phyloP scores from a whole-genome alignment of 2,113 vertebrate genomes.

The Colaptes auratus region DNA sequence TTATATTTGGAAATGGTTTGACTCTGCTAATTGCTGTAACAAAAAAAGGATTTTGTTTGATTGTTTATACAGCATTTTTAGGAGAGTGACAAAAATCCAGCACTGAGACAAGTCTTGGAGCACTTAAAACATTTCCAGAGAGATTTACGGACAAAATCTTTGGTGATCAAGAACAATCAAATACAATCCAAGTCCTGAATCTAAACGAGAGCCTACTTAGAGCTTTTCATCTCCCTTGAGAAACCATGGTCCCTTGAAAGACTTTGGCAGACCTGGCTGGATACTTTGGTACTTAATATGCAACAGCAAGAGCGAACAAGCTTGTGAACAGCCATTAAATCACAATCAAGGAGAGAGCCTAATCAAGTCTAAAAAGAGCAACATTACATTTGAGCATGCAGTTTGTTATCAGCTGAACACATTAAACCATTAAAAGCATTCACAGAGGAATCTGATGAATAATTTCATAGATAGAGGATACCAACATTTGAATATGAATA shows the following conservation, averaged over 20 bases:
- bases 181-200: constrained; percentile 11
- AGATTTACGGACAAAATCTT: constrained; percentile 3
- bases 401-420: constrained; percentile 39
- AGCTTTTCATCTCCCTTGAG: constrained; percentile 56
- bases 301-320: constrained; percentile 56
- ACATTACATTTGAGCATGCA: constrained; percentile 9
- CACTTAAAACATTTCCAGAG: constrained; percentile 10
- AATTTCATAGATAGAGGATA: constrained; percentile 33
- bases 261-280: constrained; percentile 59
- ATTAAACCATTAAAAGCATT: constrained; percentile 42
- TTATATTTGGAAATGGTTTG: background rate
- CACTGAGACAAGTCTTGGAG: background rate
- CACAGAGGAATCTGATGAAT: background rate
- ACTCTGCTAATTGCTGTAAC: constrained; percentile 23
- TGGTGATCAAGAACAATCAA: constrained; percentile 23
- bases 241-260: constrained; percentile 40
- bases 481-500: constrained; percentile 65
- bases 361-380: constrained; percentile 39
- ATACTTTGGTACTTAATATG: constrained; percentile 53
- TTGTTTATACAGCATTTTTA: constrained; percentile 13
- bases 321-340: constrained; percentile 62
- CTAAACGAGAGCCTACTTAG: constrained; percentile 31
- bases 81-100: background rate
- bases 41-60: constrained; percentile 36
- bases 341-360: constrained; percentile 23